These are phyloP conservation scores for Falcaria lacertinaria DNA, from an alignment of 2,888 invertebrate genomes.

Conservation along the genomic window DNA sequence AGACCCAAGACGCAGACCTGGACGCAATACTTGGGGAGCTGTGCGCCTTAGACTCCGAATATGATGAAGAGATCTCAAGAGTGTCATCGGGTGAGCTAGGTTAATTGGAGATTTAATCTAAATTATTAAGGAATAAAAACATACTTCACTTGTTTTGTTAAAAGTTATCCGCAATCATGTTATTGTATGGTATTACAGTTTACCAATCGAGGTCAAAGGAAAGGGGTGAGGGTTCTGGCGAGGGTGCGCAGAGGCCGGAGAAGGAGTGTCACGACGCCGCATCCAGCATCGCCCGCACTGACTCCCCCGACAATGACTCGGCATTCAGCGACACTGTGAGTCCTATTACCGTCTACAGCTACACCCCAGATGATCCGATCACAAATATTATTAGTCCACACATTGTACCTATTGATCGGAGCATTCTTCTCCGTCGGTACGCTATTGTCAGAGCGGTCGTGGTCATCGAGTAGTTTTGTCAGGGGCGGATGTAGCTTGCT, in stretches of 20 bases:
- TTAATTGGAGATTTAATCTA: not conserved
- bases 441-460: too few species aligned
- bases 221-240: conserved; percentile 32
- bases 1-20: conserved; percentile 97
- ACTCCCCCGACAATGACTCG: conserved; percentile 98
- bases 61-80: conserved; percentile 78
- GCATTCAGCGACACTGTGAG: conserved; percentile 99
- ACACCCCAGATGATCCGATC: conserved; percentile 1
- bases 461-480: too few species aligned
- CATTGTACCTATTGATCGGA: not conserved
- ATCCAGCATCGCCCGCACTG: conserved; percentile 82
- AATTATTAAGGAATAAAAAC: too few species aligned
- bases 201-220: conserved; percentile 46
- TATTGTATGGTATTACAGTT: conserved; percentile 26
- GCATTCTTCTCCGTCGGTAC: too few species aligned
- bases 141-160: too few species aligned
- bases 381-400: not conserved
- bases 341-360: conserved; percentile 40
- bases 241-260: conserved; percentile 43
- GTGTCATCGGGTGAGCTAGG: conserved; percentile 55
- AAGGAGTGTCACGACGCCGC: conserved; percentile 60
- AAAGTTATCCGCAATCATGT: too few species aligned
- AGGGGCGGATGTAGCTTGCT: too few species aligned
- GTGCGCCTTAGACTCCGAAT: conserved; percentile 90
- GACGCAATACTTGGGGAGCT: conserved; percentile 98